phyloP scores from a whole-genome alignment of 1,140 invertebrate species.

The Cephus cinctus region DNA sequence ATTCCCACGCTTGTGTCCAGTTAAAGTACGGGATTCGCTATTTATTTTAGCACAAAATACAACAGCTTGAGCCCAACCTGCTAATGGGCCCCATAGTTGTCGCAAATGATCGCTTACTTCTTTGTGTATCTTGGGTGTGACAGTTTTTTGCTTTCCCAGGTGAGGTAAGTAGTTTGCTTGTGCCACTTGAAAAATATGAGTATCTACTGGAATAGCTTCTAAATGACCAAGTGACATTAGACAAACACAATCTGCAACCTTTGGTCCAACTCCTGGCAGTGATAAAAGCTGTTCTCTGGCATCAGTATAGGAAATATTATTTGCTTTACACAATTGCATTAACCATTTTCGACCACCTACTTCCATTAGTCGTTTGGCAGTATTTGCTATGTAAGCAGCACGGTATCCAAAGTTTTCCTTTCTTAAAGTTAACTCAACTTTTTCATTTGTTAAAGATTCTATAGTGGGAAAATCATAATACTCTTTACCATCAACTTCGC shows the following conservation, averaged over 20 bases:
- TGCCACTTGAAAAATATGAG: conserved; percentile 94
- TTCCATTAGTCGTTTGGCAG: conserved; percentile 67
- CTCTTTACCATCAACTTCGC: conserved; percentile 61
- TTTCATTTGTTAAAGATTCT: conserved; percentile 59
- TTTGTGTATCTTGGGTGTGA: conserved; percentile 81
- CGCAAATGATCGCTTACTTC: conserved; percentile 84
- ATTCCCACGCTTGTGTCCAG: neutral
- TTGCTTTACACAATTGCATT: conserved; percentile 59
- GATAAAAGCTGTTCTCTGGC: conserved; percentile 74
- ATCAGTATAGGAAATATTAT: conserved; percentile 65
- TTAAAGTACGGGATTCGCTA: neutral
- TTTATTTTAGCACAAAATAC: conserved; percentile 51
- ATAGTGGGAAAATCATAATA: conserved; percentile 85
- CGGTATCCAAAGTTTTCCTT: conserved; percentile 90
- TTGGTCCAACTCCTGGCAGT: conserved; percentile 84
- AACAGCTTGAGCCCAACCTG: conserved; percentile 95
- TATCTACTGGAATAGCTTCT: conserved; percentile 91
- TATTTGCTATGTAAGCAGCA: conserved; percentile 79
- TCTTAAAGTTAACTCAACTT: conserved; percentile 72
- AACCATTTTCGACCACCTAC: conserved; percentile 75
- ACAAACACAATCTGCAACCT: conserved; percentile 98
- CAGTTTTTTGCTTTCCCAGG: conserved; percentile 72
- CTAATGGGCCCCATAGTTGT: conserved; percentile 78
- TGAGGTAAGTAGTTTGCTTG: conserved; percentile 78
- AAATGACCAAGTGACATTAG: conserved; percentile 93